phyloP scores from a whole-genome alignment of 2,888 invertebrate genomes.

The Melikaiella ostensackeni region DNA sequence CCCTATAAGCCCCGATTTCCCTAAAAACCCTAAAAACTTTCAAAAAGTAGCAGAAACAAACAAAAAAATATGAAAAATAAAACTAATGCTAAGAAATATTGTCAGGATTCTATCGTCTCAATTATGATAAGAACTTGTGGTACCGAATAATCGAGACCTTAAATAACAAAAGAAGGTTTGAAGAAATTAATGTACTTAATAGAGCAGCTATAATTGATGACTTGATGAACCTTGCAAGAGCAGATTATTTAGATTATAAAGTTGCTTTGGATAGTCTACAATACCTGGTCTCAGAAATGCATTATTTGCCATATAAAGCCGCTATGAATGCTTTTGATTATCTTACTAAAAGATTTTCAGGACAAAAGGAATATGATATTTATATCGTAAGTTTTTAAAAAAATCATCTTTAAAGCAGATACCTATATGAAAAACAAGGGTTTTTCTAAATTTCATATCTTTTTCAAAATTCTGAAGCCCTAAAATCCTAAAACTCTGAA shows the following conservation, averaged over 20 bases:
- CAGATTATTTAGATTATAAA: conserved; percentile 78
- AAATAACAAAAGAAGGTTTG: conserved; percentile 72
- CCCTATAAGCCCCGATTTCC: no score
- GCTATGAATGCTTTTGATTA: conserved; percentile 80
- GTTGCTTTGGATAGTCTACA: conserved; percentile 79
- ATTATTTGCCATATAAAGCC: conserved; percentile 85
- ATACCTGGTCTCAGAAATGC: conserved; percentile 82
- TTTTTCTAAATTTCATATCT: no score
- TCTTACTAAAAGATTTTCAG: conserved; percentile 56
- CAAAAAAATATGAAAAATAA: background rate
- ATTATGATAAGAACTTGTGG: conserved; percentile 82
- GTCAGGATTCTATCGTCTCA: conserved; percentile 82
- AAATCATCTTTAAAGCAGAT: no score
- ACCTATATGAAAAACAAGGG: no score
- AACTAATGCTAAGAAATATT: background rate
- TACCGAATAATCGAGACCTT: conserved; percentile 79
- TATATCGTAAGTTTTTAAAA: conserved; percentile 58
- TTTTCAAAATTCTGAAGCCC: no score
- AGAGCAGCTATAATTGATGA: conserved; percentile 87
- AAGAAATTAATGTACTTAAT: conserved; percentile 81
- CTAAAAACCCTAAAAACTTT: no score
- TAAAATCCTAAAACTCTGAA: no score
- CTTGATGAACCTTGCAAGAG: conserved; percentile 80
- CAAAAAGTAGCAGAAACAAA: background rate
- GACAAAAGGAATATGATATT: conserved; percentile 53